Base-by-base conservation (phyloP, 2,888 invertebrate species). In the Holacanthella duospinosa region DNA sequence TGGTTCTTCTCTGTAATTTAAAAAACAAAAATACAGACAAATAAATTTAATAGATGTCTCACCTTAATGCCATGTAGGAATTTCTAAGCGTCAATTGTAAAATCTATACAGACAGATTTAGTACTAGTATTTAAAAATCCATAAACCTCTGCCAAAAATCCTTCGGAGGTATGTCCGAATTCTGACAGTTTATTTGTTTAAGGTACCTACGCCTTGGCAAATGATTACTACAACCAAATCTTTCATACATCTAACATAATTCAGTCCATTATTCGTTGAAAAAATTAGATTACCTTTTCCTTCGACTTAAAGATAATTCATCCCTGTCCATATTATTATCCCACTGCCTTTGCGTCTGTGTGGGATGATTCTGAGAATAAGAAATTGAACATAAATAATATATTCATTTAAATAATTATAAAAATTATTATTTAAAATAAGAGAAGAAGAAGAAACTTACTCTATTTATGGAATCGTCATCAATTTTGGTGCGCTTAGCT, bases 1-100 rank as follows among this genome's bases (percentile, higher is more conserved):
- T 77, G 87, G 88, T 78, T 88, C 88, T 65, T 73, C 73, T 76
- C 86, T 85, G 78, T 88, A 80, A 77, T 76, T 67, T 74, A 64
- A 69, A 61, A 36, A 36, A 9, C 36, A 36, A 36, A 36, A 36
- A 36, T 16, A 36, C 36, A 36, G 29, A 16, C 27, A 57, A 44
- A 36, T 43, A 59, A 36, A 36, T 36, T 36, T 16, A 36, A 75
- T 99, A 82, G 74, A 16, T 29, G n/a, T 6, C 21, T 27, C 55
- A 12, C 27, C 9, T 53, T 12, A 12, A 55, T 55, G n/a, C 24
- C 55, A 19, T 12, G 24, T 26, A 24, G 21, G n/a, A n/a, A n/a
- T n/a, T n/a, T n/a, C n/a, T n/a, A n/a, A n/a, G n/a, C n/a, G n/a
- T n/a, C n/a, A n/a, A n/a, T n/a, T n/a, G n/a, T n/a, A n/a, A n/a